Percentiles rank a stretch among this genome's conserved stretches.
Evolutionary conservation across 2,113 vertebrate genomes (phyloP).

Genomic region (Prunella himalayana): DNA sequence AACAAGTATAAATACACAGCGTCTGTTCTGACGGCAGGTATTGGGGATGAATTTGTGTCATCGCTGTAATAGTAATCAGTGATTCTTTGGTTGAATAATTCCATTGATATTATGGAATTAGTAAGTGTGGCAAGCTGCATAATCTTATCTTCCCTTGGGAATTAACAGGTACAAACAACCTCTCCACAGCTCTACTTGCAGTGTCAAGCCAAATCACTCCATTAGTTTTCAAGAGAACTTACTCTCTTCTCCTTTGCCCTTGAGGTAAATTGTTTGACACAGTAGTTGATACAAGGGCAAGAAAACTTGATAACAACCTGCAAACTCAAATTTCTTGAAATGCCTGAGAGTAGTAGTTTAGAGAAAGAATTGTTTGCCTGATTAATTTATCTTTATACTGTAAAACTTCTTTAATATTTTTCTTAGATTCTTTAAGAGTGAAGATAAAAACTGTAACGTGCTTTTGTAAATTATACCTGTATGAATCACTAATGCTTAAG

Average conservation of each 20-base stretch:
- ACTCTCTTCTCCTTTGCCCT: background rate
- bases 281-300: background rate
- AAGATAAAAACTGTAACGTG: background rate
- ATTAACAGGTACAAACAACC: background rate
- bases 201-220: background rate
- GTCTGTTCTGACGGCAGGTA: slow-evolving; percentile 89
- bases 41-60: background rate
- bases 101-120: accelerated
- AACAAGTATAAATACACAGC: slow-evolving; percentile 87
- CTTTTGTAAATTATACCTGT: background rate
- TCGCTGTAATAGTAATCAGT: background rate
- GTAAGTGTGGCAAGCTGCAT: background rate
- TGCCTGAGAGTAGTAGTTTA: background rate
- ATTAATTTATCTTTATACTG: background rate
- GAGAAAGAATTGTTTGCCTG: background rate
- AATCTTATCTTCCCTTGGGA: background rate
- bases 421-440: background rate
- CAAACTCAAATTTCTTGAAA: background rate
- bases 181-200: background rate
- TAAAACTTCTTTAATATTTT: background rate
- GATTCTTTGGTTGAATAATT: background rate
- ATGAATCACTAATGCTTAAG: background rate
- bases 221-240: background rate
- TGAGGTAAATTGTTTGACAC: background rate
- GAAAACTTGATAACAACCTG: background rate